Percentiles rank a stretch among this genome's conserved stretches.
Conservation (phyloP, 2,797 vertebrate genomes). For the Podarcis lilfordi region DNA sequence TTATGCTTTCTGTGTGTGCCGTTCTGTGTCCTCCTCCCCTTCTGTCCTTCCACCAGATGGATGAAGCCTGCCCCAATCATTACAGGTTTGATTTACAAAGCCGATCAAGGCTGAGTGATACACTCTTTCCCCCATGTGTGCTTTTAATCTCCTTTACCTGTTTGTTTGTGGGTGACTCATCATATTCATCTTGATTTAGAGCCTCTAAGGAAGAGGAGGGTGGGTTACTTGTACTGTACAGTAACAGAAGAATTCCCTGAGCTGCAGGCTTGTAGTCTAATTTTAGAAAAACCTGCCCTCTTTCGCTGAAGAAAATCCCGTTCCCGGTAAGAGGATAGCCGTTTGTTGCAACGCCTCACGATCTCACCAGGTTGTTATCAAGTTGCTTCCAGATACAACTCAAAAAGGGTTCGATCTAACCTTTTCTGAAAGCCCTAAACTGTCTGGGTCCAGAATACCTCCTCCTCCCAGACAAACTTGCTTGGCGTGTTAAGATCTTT, state of each 20-base stretch:
- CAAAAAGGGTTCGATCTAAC: no score
- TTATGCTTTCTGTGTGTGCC: background rate
- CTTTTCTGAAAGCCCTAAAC: no score
- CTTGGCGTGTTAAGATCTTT: no score
- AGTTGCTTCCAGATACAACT: no score
- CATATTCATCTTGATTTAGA: background rate
- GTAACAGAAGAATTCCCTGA: background rate
- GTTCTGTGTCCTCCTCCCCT: background rate
- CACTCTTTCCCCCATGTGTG: background rate
- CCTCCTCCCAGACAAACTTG: no score
- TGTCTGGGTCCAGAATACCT: no score
- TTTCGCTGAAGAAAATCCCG: background rate
- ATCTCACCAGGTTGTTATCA: no score
- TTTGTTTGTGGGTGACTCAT: background rate
- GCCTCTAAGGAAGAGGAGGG: background rate
- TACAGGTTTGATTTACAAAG: slow-evolving; percentile 17
- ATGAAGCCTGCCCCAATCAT: background rate
- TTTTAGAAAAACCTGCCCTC: background rate
- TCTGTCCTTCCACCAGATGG: accelerated
- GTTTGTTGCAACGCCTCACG: no score
- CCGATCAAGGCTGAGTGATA: background rate
- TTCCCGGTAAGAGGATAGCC: background rate
- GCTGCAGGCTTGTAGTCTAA: background rate
- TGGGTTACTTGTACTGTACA: no score
- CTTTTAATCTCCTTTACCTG: slow-evolving; percentile 34